Percentiles rank a stretch among this genome's conserved stretches.
These are phyloP conservation scores for Tenthredo mesomela DNA, from an alignment of 2,888 invertebrate species.

Conservation along the genomic window DNA sequence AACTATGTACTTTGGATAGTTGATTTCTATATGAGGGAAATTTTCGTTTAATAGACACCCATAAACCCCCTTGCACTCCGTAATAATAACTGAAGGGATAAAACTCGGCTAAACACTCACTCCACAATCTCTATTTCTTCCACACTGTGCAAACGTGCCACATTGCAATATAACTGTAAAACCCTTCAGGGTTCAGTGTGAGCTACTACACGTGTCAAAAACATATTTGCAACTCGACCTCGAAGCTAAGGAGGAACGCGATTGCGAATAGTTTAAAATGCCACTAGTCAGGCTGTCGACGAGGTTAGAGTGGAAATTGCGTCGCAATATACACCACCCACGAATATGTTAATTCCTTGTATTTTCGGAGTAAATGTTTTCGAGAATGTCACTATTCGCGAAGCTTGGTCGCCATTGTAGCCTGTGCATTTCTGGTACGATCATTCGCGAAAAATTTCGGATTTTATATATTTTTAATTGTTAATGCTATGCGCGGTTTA, in stretches of 20 bases:
- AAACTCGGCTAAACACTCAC: slow-evolving; percentile 39
- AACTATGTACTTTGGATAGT: neutral
- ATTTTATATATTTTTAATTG: neutral
- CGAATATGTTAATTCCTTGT: slow-evolving; percentile 65
- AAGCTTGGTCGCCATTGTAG: slow-evolving; percentile 76
- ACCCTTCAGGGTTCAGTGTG: slow-evolving; percentile 77
- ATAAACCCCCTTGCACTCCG: neutral
- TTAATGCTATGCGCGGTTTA: slow-evolving; percentile 15
- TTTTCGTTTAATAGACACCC: neutral
- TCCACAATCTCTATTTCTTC: slow-evolving; percentile 51
- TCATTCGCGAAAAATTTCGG: slow-evolving; percentile 63
- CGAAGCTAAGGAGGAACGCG: slow-evolving; percentile 29
- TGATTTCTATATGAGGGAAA: neutral
- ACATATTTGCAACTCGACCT: slow-evolving; percentile 70
- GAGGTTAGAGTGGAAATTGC: slow-evolving; percentile 71
- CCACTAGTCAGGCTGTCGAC: slow-evolving; percentile 49
- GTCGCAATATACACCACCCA: slow-evolving; percentile 69
- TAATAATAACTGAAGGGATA: slow-evolving; percentile 24
- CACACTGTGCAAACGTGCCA: slow-evolving; percentile 76
- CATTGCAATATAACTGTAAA: slow-evolving; percentile 78
- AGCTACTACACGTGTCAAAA: slow-evolving; percentile 76
- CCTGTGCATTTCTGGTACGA: slow-evolving; percentile 67
- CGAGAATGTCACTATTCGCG: slow-evolving; percentile 73
- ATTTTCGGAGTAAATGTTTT: slow-evolving; percentile 72
- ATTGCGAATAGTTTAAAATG: slow-evolving; percentile 48